Evolutionary conservation across 2,797 vertebrate genomes (phyloP).

Genomic region (Sphaeramia orbicularis): DNA sequence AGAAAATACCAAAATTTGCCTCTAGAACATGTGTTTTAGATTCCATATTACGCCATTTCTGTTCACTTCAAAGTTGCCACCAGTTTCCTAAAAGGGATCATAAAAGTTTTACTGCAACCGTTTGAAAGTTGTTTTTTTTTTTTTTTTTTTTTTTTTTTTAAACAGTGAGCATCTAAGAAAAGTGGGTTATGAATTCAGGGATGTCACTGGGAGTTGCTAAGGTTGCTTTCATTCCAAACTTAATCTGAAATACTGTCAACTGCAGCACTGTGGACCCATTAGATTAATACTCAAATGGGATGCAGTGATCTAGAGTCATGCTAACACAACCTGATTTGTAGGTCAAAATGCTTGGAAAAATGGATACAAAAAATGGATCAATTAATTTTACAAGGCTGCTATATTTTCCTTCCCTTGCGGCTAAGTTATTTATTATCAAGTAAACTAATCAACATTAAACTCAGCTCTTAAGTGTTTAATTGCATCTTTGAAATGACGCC

Average conservation of each 20-base stretch:
- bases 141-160: neutral
- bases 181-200: neutral
- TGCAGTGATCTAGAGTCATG: neutral
- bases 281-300: neutral
- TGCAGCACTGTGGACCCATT: neutral
- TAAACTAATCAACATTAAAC: slow-evolving; percentile 24
- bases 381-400: slow-evolving; percentile 1
- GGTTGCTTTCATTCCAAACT: neutral
- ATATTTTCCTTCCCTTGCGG: neutral
- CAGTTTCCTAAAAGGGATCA: slow-evolving; percentile 3
- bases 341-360: slow-evolving; percentile 19
- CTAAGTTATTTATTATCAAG: slow-evolving; percentile 8
- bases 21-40: neutral
- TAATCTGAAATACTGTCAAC: neutral
- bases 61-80: neutral
- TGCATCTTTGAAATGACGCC: slow-evolving; percentile 28
- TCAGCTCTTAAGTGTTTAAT: slow-evolving; percentile 39
- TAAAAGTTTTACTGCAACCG: slow-evolving; percentile 14
- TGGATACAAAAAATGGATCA: neutral
- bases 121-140: neutral
- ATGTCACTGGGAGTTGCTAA: neutral
- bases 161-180: neutral
- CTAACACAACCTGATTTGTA: neutral
- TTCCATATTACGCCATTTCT: neutral
- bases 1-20: neutral